Conservation (phyloP, 2,797 vertebrate genomes). For the Carduelis carduelis region DNA sequence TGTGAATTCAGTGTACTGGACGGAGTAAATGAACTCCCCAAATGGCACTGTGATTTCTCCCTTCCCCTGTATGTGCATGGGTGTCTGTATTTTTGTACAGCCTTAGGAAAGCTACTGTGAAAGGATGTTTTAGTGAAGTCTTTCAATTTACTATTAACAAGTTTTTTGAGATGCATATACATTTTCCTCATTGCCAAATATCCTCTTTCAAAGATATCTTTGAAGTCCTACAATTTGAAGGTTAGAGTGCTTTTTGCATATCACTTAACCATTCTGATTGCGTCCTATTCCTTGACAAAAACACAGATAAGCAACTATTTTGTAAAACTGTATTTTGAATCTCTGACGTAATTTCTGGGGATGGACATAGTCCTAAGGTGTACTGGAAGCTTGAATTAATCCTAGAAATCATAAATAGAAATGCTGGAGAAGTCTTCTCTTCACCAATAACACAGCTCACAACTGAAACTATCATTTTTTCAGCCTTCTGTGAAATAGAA, state of each 20-base stretch:
- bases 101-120: neutral
- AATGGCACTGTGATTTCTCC: neutral
- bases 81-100: neutral
- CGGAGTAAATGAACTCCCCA: neutral
- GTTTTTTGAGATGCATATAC: neutral
- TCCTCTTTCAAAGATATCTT: neutral
- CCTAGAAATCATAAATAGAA: neutral
- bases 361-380: neutral
- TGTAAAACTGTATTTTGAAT: neutral
- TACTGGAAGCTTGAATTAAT: neutral
- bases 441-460: neutral
- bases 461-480: neutral
- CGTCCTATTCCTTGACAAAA: neutral
- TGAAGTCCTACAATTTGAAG: neutral
- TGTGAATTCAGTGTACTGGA: neutral
- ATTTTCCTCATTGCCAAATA: neutral
- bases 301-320: neutral
- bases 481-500: neutral
- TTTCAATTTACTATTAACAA: neutral
- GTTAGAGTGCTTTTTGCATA: neutral
- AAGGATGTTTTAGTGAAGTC: neutral
- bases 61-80: neutral
- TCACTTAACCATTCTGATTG: neutral
- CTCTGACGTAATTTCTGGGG: neutral
- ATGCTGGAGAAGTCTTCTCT: neutral